Base-by-base conservation (phyloP, 2,113 vertebrate genomes). In the Ranitomeya variabilis region DNA sequence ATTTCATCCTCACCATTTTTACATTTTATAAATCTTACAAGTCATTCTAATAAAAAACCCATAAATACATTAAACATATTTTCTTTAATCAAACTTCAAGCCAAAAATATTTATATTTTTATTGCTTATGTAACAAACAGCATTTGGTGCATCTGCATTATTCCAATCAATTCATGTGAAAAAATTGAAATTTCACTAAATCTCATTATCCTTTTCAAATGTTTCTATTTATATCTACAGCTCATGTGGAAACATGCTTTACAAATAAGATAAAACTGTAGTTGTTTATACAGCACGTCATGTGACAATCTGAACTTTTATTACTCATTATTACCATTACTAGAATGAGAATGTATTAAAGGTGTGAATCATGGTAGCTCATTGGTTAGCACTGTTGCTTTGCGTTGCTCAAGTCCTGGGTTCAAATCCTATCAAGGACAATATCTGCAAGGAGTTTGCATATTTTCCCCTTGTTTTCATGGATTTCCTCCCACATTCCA, bases 121-220 rank as follows among this genome's bases (percentile, higher is more conserved):
- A 69, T 69, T 3, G 15, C 54, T 52, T 83, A 83, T n/a, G 15
- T 83, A 67, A 83, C 52, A 18, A 54, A n/a, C 19, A 69, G 10
- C 60, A 83, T 83, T 69, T 67, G 62, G 64, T 67, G n/a, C 13
- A 69, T 69, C 37, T 83, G 67, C 21, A 67, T 67, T 67, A 64
- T 83, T 83, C 81, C 69, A 69, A 69, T 23, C 81, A 69, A 23
- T 69, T 69, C 81, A 83, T 69, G 81, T 83, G 66, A 37, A 83
- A 83, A 83, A 83, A 83, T 67, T 83, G 64, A 21, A 69, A 83
- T 67, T 80, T 83, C 81, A n/a, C 62, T 83, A 54, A 67, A 83
- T 83, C 62, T 83, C 45, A 54, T 83, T 83, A 69, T 51, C 64
- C 67, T 83, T 67, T 64, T 69, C 64, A 66, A 69, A 69, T 83